phyloP scores from a whole-genome alignment of 2,888 invertebrate genomes.

The Eupithecia insigniata region DNA sequence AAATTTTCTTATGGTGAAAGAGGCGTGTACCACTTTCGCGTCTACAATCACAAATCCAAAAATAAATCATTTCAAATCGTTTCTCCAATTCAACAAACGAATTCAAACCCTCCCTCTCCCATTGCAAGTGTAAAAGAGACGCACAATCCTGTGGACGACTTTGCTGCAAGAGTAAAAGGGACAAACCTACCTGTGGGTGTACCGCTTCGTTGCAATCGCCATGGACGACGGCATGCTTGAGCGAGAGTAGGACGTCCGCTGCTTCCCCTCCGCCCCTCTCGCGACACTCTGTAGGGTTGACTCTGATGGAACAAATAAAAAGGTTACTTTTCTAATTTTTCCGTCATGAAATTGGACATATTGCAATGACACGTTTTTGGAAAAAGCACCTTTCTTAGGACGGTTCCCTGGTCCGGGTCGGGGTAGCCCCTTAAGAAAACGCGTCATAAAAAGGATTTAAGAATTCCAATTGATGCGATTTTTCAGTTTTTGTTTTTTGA shows the following conservation, averaged over 20 bases:
- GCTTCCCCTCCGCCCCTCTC: constrained; percentile 87
- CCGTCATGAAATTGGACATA: not conserved
- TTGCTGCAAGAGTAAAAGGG: constrained; percentile 52
- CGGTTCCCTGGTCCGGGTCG: too few relatives aligned
- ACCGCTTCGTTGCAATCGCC: constrained; percentile 85
- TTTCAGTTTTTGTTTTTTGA: not conserved
- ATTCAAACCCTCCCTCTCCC: not conserved
- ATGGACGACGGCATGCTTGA: constrained; percentile 95
- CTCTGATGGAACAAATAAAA: constrained; percentile 61
- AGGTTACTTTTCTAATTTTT: not conserved
- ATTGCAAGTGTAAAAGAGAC: not conserved
- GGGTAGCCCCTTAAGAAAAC: too few relatives aligned
- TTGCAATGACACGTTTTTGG: not conserved
- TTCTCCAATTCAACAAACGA: not conserved
- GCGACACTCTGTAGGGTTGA: constrained; percentile 80
- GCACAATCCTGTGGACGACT: not conserved
- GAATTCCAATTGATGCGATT: not conserved
- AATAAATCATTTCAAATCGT: not conserved
- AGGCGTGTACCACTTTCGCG: not conserved
- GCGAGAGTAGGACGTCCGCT: constrained; percentile 93
- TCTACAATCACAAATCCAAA: not conserved
- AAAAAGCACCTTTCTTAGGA: too few relatives aligned
- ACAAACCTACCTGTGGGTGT: constrained; percentile 79
- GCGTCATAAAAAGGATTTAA: too few relatives aligned
- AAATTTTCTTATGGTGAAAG: not conserved